phyloP scores from a whole-genome alignment of 2,888 invertebrate species.

The Cybosia mesomella region DNA sequence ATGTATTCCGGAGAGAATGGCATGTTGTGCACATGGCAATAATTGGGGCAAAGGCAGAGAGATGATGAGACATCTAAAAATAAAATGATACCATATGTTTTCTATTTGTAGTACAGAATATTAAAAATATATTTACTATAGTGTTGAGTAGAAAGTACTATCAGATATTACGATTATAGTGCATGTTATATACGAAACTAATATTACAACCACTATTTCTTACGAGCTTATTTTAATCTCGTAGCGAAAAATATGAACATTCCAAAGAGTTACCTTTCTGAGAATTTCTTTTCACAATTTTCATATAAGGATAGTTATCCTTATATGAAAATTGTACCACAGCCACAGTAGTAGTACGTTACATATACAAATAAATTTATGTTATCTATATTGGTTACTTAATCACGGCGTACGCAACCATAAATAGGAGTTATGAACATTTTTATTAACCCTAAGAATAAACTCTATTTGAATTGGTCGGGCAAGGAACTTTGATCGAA shows the following conservation, averaged over 20 bases:
- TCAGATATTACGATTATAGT: not conserved
- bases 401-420: constrained; percentile 46
- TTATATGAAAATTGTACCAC: not conserved
- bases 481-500: constrained; percentile 40
- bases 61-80: too few species aligned
- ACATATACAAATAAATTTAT: constrained; percentile 46
- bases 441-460: constrained; percentile 59
- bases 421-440: constrained; percentile 57
- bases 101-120: too few species aligned
- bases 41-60: too few species aligned
- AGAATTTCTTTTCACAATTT: constrained; percentile 6
- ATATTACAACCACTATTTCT: not conserved
- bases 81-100: too few species aligned
- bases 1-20: too few species aligned
- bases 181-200: constrained; percentile 1
- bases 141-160: not conserved
- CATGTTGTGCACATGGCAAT: too few species aligned
- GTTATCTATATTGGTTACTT: constrained; percentile 45
- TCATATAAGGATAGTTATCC: not conserved
- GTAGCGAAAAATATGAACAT: constrained; percentile 12
- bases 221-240: not conserved
- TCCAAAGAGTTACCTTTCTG: not conserved
- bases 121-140: not conserved
- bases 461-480: constrained; percentile 47
- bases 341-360: constrained; percentile 9